Conservation (phyloP, 2,888 invertebrate species). For the Physocephala rufipes region DNA sequence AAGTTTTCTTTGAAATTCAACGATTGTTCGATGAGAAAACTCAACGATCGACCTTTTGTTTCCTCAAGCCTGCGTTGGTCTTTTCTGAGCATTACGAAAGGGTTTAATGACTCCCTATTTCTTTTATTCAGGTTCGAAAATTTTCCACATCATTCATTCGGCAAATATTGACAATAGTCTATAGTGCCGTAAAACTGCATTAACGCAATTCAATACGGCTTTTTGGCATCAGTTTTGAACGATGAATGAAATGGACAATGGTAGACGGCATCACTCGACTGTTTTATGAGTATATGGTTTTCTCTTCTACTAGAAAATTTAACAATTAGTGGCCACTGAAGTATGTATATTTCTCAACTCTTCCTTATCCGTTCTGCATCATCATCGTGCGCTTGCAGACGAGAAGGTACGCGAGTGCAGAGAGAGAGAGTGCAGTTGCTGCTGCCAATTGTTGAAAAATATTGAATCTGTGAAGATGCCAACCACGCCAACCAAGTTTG, state of each 20-base stretch:
- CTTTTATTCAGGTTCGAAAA: too few relatives aligned
- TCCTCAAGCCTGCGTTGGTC: too few relatives aligned
- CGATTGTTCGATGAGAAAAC: constrained; percentile 36
- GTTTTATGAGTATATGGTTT: constrained; percentile 1
- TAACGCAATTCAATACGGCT: constrained; percentile 12
- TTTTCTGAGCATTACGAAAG: too few relatives aligned
- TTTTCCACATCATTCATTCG: background rate
- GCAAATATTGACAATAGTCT: background rate
- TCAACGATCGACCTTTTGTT: background rate
- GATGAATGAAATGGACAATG: constrained; percentile 18
- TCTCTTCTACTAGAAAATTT: constrained; percentile 34
- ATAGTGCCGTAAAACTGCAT: background rate
- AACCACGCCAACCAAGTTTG: background rate
- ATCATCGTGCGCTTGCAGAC: background rate
- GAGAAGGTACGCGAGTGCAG: background rate
- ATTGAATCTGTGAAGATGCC: background rate
- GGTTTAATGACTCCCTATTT: too few relatives aligned
- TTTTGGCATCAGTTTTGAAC: too few relatives aligned
- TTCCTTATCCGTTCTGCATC: constrained; percentile 6
- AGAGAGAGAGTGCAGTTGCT: too few relatives aligned
- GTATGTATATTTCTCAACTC: constrained; percentile 50
- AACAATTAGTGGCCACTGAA: constrained; percentile 58
- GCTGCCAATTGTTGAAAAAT: too few relatives aligned
- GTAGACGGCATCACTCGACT: constrained; percentile 4
- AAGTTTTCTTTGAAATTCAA: constrained; percentile 1